phyloP scores from a whole-genome alignment of 2,888 invertebrate genomes.

The Amphipyra tragopoginis region DNA sequence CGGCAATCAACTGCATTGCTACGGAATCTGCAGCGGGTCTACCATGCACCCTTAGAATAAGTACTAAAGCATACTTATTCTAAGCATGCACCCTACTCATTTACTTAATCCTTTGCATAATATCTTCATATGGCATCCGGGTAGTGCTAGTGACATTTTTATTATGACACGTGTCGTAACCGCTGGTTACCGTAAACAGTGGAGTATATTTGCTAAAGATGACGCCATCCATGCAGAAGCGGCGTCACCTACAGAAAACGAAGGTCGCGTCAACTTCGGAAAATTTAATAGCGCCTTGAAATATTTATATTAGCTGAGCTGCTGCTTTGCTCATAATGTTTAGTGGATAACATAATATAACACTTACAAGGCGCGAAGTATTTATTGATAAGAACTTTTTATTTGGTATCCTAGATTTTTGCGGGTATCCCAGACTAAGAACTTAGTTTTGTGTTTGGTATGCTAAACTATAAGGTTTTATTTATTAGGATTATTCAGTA shows the following conservation, averaged over 20 bases:
- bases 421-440: too few species aligned
- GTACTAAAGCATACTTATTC: too few species aligned
- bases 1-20: neutral
- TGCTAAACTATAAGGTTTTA: too few species aligned
- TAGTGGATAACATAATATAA: neutral
- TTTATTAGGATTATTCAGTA: too few species aligned
- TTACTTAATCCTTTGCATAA: too few species aligned
- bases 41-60: too few species aligned
- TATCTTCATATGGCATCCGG: too few species aligned
- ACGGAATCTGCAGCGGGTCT: neutral
- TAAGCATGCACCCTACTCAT: too few species aligned
- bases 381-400: too few species aligned
- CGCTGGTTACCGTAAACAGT: slow-evolving; percentile 62
- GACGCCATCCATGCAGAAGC: slow-evolving; percentile 70
- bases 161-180: slow-evolving; percentile 41
- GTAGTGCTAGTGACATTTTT: slow-evolving; percentile 24
- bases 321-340: slow-evolving; percentile 17
- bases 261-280: slow-evolving; percentile 79
- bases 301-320: slow-evolving; percentile 32
- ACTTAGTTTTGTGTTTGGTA: too few species aligned
- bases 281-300: slow-evolving; percentile 70
- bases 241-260: slow-evolving; percentile 72
- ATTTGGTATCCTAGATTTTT: too few species aligned
- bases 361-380: too few species aligned
- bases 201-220: slow-evolving; percentile 69